Conservation (phyloP, 1,140 invertebrate species). For the Lasaia peninsularis region DNA sequence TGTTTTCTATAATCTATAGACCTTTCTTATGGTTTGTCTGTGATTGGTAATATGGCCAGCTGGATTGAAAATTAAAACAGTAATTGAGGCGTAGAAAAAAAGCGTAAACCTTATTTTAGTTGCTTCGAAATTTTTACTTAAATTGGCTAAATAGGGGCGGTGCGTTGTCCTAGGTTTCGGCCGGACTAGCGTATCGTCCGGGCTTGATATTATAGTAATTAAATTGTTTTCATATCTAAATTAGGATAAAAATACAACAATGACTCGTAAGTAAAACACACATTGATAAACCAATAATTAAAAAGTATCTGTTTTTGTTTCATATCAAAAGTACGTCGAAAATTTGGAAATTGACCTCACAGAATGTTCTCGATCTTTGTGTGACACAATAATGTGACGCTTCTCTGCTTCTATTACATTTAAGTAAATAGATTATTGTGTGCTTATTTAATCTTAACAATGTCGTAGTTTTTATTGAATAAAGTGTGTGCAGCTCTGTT, state of each 20-base stretch:
- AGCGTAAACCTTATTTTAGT: conserved; percentile 50
- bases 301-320: no score
- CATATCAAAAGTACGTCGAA: background rate
- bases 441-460: background rate
- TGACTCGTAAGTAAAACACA: conserved; percentile 64
- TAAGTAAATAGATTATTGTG: conserved; percentile 23
- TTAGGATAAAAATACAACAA: conserved; percentile 34
- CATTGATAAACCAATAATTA: background rate
- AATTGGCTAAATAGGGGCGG: conserved; percentile 62
- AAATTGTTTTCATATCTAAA: conserved; percentile 11
- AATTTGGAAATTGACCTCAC: background rate
- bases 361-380: conserved; percentile 49
- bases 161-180: conserved; percentile 75
- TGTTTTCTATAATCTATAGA: no score
- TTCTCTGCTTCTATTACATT: conserved; percentile 16
- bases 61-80: conserved; percentile 21
- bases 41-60: conserved; percentile 39
- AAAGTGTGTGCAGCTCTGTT: no score
- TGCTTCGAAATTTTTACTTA: conserved; percentile 55
- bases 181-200: conserved; percentile 75
- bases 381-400: conserved; percentile 32
- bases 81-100: conserved; percentile 11
- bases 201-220: conserved; percentile 29
- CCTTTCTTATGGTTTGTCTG: no score
- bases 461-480: background rate